These are phyloP conservation scores for Leptinotarsa tumamoca DNA, from an alignment of 2,888 invertebrate genomes.

Conservation along the genomic window DNA sequence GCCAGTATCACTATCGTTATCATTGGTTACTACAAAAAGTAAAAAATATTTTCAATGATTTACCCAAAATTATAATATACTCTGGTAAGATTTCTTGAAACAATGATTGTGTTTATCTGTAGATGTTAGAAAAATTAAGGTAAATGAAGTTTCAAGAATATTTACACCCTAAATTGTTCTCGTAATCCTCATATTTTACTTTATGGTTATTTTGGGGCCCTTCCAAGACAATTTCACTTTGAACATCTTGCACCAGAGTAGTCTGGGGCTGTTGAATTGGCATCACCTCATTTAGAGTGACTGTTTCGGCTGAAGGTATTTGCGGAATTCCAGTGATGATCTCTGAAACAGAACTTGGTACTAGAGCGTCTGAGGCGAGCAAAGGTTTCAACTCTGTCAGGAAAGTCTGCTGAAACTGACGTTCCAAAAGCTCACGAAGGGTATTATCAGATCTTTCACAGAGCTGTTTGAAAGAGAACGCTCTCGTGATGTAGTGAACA, in stretches of 20 bases:
- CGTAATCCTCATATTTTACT: constrained; percentile 33
- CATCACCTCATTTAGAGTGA: background rate
- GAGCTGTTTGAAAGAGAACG: constrained; percentile 63
- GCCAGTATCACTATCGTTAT: constrained; percentile 32
- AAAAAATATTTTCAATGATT: background rate
- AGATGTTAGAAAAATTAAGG: background rate
- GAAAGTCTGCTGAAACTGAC: constrained; percentile 46
- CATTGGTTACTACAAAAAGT: constrained; percentile 27
- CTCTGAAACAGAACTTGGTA: constrained; percentile 24
- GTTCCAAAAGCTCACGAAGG: constrained; percentile 58
- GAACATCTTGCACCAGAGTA: background rate
- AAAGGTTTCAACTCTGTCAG: constrained; percentile 51
- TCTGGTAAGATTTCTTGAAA: background rate
- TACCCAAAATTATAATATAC: background rate
- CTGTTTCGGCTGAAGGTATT: background rate
- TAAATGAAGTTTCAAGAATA: background rate
- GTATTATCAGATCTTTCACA: constrained; percentile 63
- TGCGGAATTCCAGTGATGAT: constrained; percentile 20
- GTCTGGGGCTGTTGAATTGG: constrained; percentile 5
- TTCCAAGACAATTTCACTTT: constrained; percentile 12
- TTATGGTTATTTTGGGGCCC: constrained; percentile 27
- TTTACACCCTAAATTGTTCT: constrained; percentile 26
- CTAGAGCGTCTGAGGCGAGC: constrained; percentile 37
- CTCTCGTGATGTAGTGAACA: constrained; percentile 61
- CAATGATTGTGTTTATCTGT: background rate